Base-by-base conservation (phyloP, 2,113 vertebrate species). In the Corythoichthys haematopterus region DNA sequence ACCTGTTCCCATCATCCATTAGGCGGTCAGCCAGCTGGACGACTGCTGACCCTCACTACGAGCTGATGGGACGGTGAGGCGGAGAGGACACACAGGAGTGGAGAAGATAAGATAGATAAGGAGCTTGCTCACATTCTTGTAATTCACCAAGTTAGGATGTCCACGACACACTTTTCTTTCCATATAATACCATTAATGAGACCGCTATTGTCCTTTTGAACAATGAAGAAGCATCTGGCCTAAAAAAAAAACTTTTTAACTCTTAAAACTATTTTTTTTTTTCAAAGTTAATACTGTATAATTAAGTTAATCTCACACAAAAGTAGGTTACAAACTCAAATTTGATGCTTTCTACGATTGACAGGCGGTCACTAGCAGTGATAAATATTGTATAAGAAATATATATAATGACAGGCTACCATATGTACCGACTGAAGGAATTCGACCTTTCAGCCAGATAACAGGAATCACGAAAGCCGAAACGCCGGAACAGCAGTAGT, bases 1-100 rank as follows among this genome's bases (percentile, higher is more conserved):
- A 75, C 72, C 70, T 63, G 57, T 84, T 84, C 75, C 85, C 78
- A 82, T 84, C 85, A 88, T 91, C 90, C 82, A 87, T 90, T 86
- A 91, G 76, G 11, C 58, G 48, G 70, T 74, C 85, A 81, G 71
- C 81, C 84, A 85, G 83, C 79, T 90, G 85, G 82, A 85, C 60
- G 85, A 87, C 79, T 75, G 79, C 66, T 87, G 79, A 87, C 82
- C 83, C 81, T 76, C 65, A 16, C 82, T 80, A 61, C 64, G 48
- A 76, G 65, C 75, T 75, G 74, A 78, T 77, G 77, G 77, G 74
- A 75, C 36, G 52, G 76, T 52, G 45, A 7, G 59, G 55, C 53
- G 40, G 71, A 66, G 65, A 71, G 50, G 63, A 83, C 75, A 74
- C 63, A 61, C 68, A 56, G 69, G 71, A 71, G 68, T 33, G 66